Base-by-base conservation (phyloP, 2,888 invertebrate species). In the Sinelater perroti region DNA sequence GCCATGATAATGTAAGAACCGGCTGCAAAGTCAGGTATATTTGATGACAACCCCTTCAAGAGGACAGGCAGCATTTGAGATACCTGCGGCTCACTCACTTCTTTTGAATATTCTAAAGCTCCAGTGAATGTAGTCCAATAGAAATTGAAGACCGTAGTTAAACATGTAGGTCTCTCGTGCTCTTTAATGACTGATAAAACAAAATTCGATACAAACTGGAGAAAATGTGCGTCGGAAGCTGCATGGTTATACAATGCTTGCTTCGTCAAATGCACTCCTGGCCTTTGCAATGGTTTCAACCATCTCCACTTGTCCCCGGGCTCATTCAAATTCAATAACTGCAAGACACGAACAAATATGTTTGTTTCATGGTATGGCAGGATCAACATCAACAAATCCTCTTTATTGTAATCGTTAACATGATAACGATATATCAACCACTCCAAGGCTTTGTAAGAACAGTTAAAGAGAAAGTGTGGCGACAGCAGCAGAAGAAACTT, bases 281-380 rank as follows among this genome's bases (percentile, higher is more conserved):
- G 81, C 72, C 89, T 89, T 73, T 93, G 90, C 2, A 93, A 73
- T 0, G 86, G 81, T 18, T 82, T 76, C 18, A 97, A 76, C 90
- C 93, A 95, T 62, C 82, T 79, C 91, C 93, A 95, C 55, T 83
- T 81, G 49, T 85, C 85, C n/a, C 78, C 78, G 0, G 75, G 68
- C 4, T 84, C 79, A 13, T 82, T 82, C 7, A 96, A 74, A 47
- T 88, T 82, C 67, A 92, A 73, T 1, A 95, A 80, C 75, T 95
- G 93, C 1, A 97, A 74, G 42, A 93, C 85, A 68, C 86, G 79
- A 0, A 92, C 87, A 79, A 97, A 99, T 61, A 93, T 88, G 64
- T 90, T 90, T 0, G 95, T 93, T 70, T 95, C 93, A 76, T 97
- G 95, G 75, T 95, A 97, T 0, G 98, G 97, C 50, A 99, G 77